phyloP scores from a whole-genome alignment of 2,797 vertebrate species.

The Paratrypauchen microcephalus region DNA sequence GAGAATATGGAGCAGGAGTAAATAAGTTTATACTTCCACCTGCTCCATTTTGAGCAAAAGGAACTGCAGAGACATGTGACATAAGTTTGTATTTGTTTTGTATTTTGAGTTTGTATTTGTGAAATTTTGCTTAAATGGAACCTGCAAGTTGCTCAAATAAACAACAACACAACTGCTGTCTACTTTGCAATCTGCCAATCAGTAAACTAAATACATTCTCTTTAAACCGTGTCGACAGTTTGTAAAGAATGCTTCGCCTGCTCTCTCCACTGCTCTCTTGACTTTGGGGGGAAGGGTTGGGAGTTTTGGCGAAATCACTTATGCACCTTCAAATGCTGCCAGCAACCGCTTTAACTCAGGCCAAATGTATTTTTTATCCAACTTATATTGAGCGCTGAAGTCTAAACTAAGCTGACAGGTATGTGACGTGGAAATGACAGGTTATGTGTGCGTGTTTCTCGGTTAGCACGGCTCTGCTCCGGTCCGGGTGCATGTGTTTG shows the following conservation, averaged over 20 bases:
- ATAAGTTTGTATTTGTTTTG: no score
- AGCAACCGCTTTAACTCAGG: not conserved
- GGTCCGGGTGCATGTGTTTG: slow-evolving; percentile 23
- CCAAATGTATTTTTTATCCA: not conserved
- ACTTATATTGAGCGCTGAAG: not conserved
- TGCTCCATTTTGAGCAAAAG: no score
- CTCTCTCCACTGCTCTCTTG: not conserved
- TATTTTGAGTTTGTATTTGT: no score
- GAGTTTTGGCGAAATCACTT: not conserved
- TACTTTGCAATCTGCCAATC: no score
- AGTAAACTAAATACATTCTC: not conserved
- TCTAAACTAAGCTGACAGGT: not conserved
- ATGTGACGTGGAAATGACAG: slow-evolving; percentile 21
- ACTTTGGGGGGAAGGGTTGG: not conserved
- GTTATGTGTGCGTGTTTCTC: slow-evolving; percentile 7
- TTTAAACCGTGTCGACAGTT: not conserved
- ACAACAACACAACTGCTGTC: no score
- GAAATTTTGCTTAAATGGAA: no score
- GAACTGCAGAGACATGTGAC: no score
- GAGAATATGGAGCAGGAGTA: no score
- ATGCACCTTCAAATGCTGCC: not conserved
- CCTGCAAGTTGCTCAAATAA: no score
- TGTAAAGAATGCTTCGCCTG: not conserved
- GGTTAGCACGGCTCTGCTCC: slow-evolving; percentile 7
- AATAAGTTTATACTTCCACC: no score